These are phyloP conservation scores for Drosophila arawakana DNA, from an alignment of 1,140 invertebrate species.

Conservation along the genomic window DNA sequence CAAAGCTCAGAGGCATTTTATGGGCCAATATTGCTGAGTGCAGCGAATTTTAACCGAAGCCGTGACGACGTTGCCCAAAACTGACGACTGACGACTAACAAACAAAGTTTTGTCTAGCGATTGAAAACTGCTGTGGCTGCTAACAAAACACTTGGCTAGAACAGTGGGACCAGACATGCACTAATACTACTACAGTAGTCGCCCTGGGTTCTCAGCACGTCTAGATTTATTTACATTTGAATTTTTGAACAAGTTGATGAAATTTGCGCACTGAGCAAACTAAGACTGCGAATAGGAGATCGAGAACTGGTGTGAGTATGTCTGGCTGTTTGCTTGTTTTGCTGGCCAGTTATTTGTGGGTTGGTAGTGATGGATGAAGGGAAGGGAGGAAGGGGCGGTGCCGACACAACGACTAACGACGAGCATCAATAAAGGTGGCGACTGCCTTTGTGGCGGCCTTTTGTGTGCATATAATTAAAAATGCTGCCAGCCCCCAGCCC, in stretches of 20 bases:
- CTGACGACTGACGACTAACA: slow-evolving; percentile 56
- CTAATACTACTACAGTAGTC: slow-evolving; percentile 15
- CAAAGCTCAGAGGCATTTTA: slow-evolving; percentile 23
- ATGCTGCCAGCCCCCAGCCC: slow-evolving; percentile 68
- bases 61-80: slow-evolving; percentile 8
- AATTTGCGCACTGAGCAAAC: slow-evolving; percentile 72
- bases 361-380: neutral
- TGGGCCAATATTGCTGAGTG: slow-evolving; percentile 70
- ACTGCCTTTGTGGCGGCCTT: slow-evolving; percentile 80
- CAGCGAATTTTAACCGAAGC: slow-evolving; percentile 61
- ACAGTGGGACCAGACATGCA: slow-evolving; percentile 10
- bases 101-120: slow-evolving; percentile 80
- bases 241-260: slow-evolving; percentile 82
- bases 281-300: slow-evolving; percentile 4
- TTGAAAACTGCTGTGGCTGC: slow-evolving; percentile 80
- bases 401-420: slow-evolving; percentile 21
- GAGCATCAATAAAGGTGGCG: slow-evolving; percentile 78
- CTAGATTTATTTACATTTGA: slow-evolving; percentile 82
- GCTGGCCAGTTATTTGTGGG: slow-evolving; percentile 30
- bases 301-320: slow-evolving; percentile 26
- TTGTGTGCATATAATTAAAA: slow-evolving; percentile 83
- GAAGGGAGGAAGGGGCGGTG: neutral
- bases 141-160: slow-evolving; percentile 70
- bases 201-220: slow-evolving; percentile 34
- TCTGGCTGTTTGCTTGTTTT: slow-evolving; percentile 44